Conservation (phyloP, 2,797 vertebrate species). For the Sternarchorhynchus goeldii region DNA sequence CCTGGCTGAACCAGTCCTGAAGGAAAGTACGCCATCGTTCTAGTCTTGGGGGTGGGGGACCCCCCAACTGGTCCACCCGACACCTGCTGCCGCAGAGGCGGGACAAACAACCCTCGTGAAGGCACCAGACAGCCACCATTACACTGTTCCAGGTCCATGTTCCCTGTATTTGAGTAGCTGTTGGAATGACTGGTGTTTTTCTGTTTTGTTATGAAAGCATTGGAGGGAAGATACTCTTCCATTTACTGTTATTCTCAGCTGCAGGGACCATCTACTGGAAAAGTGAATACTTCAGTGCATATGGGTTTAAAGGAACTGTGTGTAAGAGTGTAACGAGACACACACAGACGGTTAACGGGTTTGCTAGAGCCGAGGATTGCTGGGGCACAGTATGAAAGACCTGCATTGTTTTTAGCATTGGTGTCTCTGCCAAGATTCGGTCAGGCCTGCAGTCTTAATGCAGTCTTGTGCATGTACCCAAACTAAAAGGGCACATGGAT, state of each 20-base stretch:
- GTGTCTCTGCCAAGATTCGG: constrained; percentile 4
- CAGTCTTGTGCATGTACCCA: background rate
- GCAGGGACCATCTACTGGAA: too few relatives aligned
- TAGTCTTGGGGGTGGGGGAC: too few relatives aligned
- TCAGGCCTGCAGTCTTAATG: background rate
- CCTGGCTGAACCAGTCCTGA: too few relatives aligned
- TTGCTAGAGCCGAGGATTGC: background rate
- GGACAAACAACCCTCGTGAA: too few relatives aligned
- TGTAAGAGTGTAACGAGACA: background rate
- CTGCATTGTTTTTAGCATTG: background rate
- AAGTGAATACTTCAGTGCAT: too few relatives aligned
- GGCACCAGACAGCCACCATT: too few relatives aligned
- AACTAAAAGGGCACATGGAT: constrained; percentile 5
- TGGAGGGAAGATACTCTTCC: too few relatives aligned
- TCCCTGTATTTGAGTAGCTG: background rate
- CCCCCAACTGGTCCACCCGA: too few relatives aligned
- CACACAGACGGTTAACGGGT: background rate
- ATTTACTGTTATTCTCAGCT: background rate
- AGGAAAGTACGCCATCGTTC: too few relatives aligned
- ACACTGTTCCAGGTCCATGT: background rate
- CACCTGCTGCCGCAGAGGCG: too few relatives aligned
- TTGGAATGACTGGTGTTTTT: background rate
- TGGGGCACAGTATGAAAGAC: background rate
- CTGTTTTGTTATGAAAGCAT: background rate
- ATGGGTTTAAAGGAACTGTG: background rate